Conservation (phyloP, 1,140 invertebrate species). For the Thaumetopoea pityocampa region DNA sequence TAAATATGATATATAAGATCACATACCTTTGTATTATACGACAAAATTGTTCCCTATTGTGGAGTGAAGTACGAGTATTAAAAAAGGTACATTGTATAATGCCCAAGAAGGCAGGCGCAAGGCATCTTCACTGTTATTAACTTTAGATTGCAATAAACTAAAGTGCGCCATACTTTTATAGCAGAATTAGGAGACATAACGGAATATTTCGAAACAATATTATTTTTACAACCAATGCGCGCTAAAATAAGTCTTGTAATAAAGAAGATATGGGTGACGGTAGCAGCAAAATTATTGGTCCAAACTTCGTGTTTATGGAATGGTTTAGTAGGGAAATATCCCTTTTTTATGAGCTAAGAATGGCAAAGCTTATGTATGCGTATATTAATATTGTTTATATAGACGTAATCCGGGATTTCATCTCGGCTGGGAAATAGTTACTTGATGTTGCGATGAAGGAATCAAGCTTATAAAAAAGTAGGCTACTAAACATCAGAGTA, state of each 20-base stretch:
- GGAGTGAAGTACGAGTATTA: slow-evolving; percentile 10
- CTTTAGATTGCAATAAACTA: slow-evolving; percentile 70
- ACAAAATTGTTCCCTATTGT: too few species aligned
- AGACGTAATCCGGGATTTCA: slow-evolving; percentile 29
- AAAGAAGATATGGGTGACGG: slow-evolving; percentile 13
- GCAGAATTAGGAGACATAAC: slow-evolving; percentile 58
- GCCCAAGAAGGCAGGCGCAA: slow-evolving; percentile 39
- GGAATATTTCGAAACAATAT: slow-evolving; percentile 24
- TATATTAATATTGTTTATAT: slow-evolving; percentile 61
- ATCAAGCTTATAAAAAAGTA: too few species aligned
- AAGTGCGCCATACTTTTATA: slow-evolving; percentile 67
- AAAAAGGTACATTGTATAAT: slow-evolving; percentile 34
- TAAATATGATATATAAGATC: too few species aligned
- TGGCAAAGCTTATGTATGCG: slow-evolving; percentile 56
- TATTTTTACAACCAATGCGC: background rate
- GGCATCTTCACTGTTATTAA: slow-evolving; percentile 61
- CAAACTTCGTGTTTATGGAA: slow-evolving; percentile 57
- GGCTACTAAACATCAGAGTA: too few species aligned
- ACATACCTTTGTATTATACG: too few species aligned
- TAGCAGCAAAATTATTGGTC: slow-evolving; percentile 15
- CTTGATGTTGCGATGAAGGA: too few species aligned
- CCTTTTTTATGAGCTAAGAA: slow-evolving; percentile 68
- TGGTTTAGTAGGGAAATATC: slow-evolving; percentile 67
- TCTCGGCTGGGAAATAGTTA: slow-evolving; percentile 11
- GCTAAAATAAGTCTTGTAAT: slow-evolving; percentile 26